A percentile compares a stretch with the other conserved stretches of the same genome.
phyloP scores from a whole-genome alignment of 2,888 invertebrate species.

The Muschampia plurimacula region DNA sequence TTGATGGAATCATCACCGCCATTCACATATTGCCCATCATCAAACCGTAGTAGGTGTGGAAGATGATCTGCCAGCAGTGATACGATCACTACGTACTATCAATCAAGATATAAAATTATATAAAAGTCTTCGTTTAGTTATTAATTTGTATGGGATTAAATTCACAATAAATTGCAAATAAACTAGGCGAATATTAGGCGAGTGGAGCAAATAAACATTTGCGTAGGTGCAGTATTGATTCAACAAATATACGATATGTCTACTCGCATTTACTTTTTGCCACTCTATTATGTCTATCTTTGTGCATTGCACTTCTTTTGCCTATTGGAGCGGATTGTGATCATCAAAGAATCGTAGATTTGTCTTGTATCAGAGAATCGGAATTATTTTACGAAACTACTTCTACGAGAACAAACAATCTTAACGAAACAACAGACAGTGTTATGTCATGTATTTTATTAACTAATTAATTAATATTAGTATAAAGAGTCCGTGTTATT shows the following conservation, averaged over 20 bases:
- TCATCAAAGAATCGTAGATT: neutral
- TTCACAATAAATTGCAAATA: neutral
- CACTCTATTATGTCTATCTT: neutral
- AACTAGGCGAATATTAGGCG: neutral
- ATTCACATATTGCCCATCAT: no score
- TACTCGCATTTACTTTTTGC: neutral
- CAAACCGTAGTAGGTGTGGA: no score
- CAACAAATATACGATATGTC: neutral
- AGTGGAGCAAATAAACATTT: neutral
- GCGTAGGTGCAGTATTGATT: neutral
- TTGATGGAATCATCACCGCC: no score
- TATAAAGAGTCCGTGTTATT: no score
- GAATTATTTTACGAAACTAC: neutral
- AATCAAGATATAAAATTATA: neutral
- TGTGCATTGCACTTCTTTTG: slow-evolving; percentile 3
- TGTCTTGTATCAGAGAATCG: neutral
- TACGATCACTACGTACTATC: no score
- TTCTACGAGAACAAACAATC: neutral
- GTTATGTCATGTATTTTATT: no score
- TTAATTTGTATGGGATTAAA: neutral
- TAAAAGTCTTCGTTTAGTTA: neutral
- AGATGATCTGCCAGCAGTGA: no score
- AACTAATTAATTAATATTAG: no score
- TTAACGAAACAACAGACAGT: no score
- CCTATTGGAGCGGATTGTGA: slow-evolving; percentile 6